Percentiles rank a stretch among this genome's conserved stretches.
Evolutionary conservation across 2,113 vertebrate genomes (phyloP).

Genomic region (Paedocypris sp.): DNA sequence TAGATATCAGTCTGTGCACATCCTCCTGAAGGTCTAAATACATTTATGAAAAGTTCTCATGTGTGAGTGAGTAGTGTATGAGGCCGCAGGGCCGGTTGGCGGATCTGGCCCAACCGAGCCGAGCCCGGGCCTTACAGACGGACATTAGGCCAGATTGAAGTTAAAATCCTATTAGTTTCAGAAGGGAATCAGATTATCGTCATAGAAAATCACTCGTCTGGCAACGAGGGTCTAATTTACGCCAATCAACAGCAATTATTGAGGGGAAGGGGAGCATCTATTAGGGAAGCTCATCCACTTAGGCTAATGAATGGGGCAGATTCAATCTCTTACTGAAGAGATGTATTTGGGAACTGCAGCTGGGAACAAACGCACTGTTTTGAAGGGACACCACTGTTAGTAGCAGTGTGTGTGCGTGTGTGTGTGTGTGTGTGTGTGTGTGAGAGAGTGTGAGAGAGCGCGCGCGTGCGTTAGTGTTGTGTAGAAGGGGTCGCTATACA

Average conservation of each 20-base stretch:
- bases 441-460: too few species aligned
- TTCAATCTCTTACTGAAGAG: constrained; percentile 69
- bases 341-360: constrained; percentile 60
- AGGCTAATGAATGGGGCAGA: constrained; percentile 77
- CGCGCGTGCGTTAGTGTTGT: background rate
- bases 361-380: constrained; percentile 53
- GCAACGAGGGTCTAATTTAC: constrained; percentile 77
- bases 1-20: constrained; percentile 2
- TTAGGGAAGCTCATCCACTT: constrained; percentile 76
- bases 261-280: constrained; percentile 75
- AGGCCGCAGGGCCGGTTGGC: constrained; percentile 53
- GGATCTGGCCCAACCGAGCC: constrained; percentile 53
- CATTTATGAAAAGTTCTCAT: background rate
- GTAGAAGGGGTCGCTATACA: too few species aligned
- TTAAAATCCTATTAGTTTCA: constrained; percentile 83
- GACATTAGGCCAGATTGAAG: constrained; percentile 72
- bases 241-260: constrained; percentile 78
- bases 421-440: constrained; percentile 14
- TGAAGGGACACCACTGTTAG: constrained; percentile 56
- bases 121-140: constrained; percentile 67
- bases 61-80: constrained; percentile 44
- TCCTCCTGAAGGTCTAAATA: constrained; percentile 6
- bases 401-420: constrained; percentile 42
- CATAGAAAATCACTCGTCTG: constrained; percentile 77
- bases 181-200: constrained; percentile 74